A percentile compares a stretch with the other conserved stretches of the same genome.
phyloP scores from a whole-genome alignment of 2,888 invertebrate genomes.

The Heliconius sara region DNA sequence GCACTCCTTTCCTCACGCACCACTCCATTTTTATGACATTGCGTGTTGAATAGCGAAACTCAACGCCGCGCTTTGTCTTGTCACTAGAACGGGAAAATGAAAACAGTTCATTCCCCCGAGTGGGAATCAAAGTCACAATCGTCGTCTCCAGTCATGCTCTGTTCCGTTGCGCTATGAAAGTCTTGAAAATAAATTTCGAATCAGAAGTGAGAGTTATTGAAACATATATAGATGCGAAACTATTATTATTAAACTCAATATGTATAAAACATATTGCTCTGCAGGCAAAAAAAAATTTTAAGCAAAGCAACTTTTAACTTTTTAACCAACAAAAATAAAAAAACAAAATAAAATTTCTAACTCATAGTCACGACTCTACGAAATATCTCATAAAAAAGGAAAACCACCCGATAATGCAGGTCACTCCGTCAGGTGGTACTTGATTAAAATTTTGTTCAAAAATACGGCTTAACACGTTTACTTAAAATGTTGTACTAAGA shows the following conservation, averaged over 20 bases:
- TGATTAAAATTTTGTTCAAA: neutral
- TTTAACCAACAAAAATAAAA: neutral
- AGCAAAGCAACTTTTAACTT: no score
- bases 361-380: neutral
- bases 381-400: constrained; percentile 3
- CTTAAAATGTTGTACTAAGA: no score
- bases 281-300: no score
- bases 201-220: no score
- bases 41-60: neutral
- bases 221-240: no score
- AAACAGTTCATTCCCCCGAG: neutral
- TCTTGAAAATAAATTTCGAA: neutral
- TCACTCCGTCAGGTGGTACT: constrained; percentile 15
- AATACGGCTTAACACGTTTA: neutral
- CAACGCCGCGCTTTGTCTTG: neutral
- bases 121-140: neutral
- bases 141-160: no score
- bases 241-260: no score
- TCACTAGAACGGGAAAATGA: neutral
- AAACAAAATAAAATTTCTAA: no score
- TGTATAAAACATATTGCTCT: no score
- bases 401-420: constrained; percentile 6
- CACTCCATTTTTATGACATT: neutral
- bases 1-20: neutral
- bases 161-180: no score